Percentiles rank a stretch among this genome's conserved stretches.
These are phyloP conservation scores for Pionites leucogaster DNA, from an alignment of 2,113 vertebrate genomes.

Conservation along the genomic window DNA sequence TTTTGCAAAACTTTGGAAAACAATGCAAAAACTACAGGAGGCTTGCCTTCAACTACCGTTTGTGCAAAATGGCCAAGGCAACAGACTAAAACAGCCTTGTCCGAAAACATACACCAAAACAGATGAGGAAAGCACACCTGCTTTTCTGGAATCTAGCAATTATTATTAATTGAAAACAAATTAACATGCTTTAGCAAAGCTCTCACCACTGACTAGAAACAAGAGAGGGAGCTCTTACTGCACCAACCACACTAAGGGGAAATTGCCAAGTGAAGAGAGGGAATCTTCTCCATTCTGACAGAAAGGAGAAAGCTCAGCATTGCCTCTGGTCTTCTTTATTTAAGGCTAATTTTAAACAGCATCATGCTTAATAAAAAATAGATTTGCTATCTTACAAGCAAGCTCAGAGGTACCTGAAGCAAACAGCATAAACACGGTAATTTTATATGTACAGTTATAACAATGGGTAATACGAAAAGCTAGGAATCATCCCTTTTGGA, in stretches of 20 bases:
- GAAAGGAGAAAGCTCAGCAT: neutral
- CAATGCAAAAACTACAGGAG: neutral
- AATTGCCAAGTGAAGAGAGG: neutral
- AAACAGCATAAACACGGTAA: neutral
- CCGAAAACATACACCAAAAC: neutral
- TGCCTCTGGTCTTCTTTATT: neutral
- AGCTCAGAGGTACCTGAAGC: neutral
- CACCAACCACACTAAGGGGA: neutral
- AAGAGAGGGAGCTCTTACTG: conserved; percentile 29
- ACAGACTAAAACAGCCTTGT: neutral
- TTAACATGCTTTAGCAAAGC: neutral
- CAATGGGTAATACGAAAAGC: neutral
- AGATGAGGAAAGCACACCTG: neutral
- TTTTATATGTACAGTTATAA: neutral
- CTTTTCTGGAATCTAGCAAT: neutral
- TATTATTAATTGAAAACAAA: neutral
- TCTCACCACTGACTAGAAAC: neutral
- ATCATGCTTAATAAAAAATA: neutral
- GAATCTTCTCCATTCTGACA: neutral
- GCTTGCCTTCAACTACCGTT: neutral
- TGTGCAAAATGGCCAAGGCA: neutral
- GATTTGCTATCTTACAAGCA: neutral
- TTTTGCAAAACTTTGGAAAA: neutral
- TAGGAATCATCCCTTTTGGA: neutral
- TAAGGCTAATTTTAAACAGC: neutral